Evolutionary conservation across 1,140 invertebrate species (phyloP).

Genomic region (Drosophila bipectinata): DNA sequence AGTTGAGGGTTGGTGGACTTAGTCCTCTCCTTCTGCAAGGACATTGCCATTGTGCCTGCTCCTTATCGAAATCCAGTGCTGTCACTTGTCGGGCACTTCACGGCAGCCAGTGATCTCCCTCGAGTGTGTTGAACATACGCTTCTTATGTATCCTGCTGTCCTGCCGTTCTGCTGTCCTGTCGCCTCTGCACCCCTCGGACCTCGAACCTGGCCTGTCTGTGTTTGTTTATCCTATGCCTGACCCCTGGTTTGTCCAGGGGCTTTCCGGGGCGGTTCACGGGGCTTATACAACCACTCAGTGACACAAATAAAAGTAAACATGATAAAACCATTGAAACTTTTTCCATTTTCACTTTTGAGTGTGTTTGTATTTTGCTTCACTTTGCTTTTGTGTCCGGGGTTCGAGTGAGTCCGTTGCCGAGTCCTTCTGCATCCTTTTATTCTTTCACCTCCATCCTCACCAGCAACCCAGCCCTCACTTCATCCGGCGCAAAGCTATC

Average conservation of each 20-base stretch:
- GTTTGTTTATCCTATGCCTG: slow-evolving; percentile 44
- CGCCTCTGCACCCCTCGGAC: background rate
- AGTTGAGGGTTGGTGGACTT: background rate
- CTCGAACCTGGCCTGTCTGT: slow-evolving; percentile 20
- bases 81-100: slow-evolving; percentile 69
- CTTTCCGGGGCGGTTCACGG: slow-evolving; percentile 11
- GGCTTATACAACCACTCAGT: slow-evolving; percentile 80
- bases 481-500: background rate
- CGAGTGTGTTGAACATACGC: slow-evolving; percentile 77
- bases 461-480: background rate
- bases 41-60: slow-evolving; percentile 41
- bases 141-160: slow-evolving; percentile 21
- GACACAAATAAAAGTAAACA: slow-evolving; percentile 82
- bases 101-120: slow-evolving; percentile 76
- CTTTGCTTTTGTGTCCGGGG: slow-evolving; percentile 42
- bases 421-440: slow-evolving; percentile 7
- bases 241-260: slow-evolving; percentile 23
- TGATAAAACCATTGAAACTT: slow-evolving; percentile 82
- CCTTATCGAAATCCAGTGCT: slow-evolving; percentile 59
- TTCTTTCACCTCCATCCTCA: background rate
- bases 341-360: slow-evolving; percentile 82
- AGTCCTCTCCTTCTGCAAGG: slow-evolving; percentile 8
- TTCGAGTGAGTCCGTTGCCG: slow-evolving; percentile 2
- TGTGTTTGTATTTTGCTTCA: slow-evolving; percentile 76
- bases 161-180: background rate